Base-by-base conservation (phyloP, 53 echinoderm and acorn worm genomes). In the Patiria pectinifera region DNA sequence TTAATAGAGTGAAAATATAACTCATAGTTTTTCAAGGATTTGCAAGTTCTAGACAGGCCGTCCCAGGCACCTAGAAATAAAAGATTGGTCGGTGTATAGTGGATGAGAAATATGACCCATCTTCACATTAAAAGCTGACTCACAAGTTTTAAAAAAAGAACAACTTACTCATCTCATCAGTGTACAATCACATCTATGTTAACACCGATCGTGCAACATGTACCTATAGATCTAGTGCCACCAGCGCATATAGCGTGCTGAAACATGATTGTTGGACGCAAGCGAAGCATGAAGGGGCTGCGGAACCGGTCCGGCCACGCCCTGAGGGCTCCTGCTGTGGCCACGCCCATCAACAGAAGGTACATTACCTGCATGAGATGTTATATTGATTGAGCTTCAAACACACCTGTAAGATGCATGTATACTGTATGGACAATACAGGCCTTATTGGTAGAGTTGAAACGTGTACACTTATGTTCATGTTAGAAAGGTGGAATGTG, bases 231-330 rank as follows among this genome's bases (percentile, higher is more conserved):
- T 53, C 69, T 66, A 18, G 23, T 48, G 76, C 46, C 60, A 19
- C 69, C 69, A n/a, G 35, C 26, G 46, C 12, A 15, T 22, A 72
- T 48, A 69, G 86, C 9, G 43, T 24, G n/a, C 35, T n/a, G 76
- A 81, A 90, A 12, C 90, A 90, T 90, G 90, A 90, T 90, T 77
- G 66, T 14, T 66, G 90, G 90, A 90, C 90, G 90, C n/a, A 90
- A 90, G 90, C 80, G 79, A 81, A 90, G 90, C 90, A 81, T 81
- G 81, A 90, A 90, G 79, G 90, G 90, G 23, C 62, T 90, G 10
- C 90, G 90, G 47, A 90, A 90, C 80, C 80, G 90, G 48, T 80
- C 80, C 3, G 90, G 90, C 16, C 81, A 90, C 69, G 80, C 90
- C 47, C 24, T 81, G 47, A 48, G 90, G 45, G 9, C 80, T 0